Percentiles rank a stretch among this genome's conserved stretches.
Evolutionary conservation across 2,888 invertebrate species (phyloP).

Genomic region (Idaea dimidiata): DNA sequence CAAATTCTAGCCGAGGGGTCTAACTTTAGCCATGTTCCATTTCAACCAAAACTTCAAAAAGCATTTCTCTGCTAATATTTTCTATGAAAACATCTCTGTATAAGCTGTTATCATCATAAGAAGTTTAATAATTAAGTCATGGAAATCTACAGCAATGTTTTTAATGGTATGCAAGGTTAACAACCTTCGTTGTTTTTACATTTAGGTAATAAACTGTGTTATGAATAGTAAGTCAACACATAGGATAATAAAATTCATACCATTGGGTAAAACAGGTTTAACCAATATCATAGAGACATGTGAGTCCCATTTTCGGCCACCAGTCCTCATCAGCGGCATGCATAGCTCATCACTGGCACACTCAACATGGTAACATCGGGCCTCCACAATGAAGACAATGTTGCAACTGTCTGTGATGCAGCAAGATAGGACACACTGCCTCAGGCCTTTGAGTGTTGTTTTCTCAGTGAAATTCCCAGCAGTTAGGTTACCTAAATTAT

Average conservation of each 20-base stretch:
- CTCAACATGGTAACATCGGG: conserved; percentile 88
- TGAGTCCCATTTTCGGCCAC: conserved; percentile 76
- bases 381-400: conserved; percentile 88
- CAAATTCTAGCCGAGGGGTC: no score
- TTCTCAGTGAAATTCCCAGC: conserved; percentile 83
- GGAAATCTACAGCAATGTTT: no score
- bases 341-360: conserved; percentile 87
- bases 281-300: conserved; percentile 89
- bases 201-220: not conserved
- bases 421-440: conserved; percentile 85
- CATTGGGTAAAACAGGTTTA: conserved; percentile 83
- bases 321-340: conserved; percentile 81
- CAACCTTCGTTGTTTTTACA: no score
- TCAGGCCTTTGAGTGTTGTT: conserved; percentile 72
- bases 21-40: no score
- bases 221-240: not conserved
- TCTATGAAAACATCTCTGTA: no score
- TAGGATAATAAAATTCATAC: conserved; percentile 36
- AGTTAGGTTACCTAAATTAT: conserved; percentile 68
- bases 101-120: no score
- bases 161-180: no score
- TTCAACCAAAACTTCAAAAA: no score
- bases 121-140: no score
- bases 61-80: no score
- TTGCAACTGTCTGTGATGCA: conserved; percentile 86